Conservation (phyloP, 2,113 vertebrate species). For the Podiceps cristatus region DNA sequence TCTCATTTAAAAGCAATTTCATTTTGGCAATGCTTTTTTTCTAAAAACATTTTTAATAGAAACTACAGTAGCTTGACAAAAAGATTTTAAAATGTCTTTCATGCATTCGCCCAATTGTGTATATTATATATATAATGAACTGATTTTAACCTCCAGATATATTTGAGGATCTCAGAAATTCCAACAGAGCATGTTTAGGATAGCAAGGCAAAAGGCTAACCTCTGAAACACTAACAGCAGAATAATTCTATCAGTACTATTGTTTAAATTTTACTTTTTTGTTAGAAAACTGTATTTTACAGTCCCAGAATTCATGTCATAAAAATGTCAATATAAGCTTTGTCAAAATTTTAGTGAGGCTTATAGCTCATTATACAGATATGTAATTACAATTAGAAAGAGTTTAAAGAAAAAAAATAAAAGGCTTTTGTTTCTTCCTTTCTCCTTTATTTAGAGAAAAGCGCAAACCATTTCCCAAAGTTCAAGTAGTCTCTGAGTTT, state of each 20-base stretch:
- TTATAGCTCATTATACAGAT: neutral
- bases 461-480: neutral
- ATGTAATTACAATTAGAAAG: neutral
- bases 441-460: neutral
- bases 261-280: neutral
- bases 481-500: neutral
- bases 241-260: neutral
- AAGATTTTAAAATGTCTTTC: neutral
- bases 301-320: neutral
- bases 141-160: neutral
- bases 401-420: neutral
- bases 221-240: neutral
- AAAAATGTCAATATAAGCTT: neutral
- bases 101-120: fast-evolving
- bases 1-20: conserved; percentile 50
- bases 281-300: neutral
- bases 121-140: neutral
- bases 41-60: conserved; percentile 28
- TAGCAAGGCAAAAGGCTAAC: neutral
- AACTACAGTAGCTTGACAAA: neutral
- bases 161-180: neutral
- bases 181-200: neutral
- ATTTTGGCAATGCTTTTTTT: neutral
- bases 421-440: neutral
- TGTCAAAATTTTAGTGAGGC: neutral